phyloP scores from a whole-genome alignment of 2,797 vertebrate genomes.

The Sebastes oblongus region DNA sequence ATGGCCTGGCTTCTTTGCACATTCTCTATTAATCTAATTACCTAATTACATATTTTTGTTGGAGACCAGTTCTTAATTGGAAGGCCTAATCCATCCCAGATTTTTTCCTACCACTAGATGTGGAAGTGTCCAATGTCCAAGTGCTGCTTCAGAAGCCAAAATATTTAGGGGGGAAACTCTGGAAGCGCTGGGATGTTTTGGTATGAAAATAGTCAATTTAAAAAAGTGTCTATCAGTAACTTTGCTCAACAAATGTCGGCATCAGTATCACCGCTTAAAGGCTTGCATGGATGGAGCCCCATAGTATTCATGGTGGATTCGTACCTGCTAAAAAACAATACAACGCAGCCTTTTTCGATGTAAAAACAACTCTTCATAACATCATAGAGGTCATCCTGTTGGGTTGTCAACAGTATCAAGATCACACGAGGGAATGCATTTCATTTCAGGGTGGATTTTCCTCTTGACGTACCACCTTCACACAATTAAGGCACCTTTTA shows the following conservation, averaged over 20 bases:
- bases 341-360: neutral
- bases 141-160: neutral
- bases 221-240: neutral
- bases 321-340: neutral
- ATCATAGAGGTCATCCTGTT: neutral
- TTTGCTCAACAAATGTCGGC: neutral
- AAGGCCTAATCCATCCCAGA: neutral
- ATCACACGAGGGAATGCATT: conserved; percentile 31
- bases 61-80: neutral
- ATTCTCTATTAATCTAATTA: neutral
- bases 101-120: neutral
- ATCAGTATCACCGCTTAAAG: neutral
- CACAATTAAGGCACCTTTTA: conserved; percentile 86
- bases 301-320: neutral
- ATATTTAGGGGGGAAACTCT: neutral
- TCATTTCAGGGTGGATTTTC: conserved; percentile 62
- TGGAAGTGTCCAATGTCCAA: conserved; percentile 2
- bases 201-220: neutral
- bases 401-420: neutral
- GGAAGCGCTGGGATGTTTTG: neutral
- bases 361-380: neutral
- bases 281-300: neutral
- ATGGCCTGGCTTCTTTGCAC: neutral
- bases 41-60: neutral
- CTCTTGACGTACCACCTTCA: conserved; percentile 76